Evolutionary conservation across 2,888 invertebrate species (phyloP), one percentile per base, ranked within the genome.

Genomic region (Ctena decussata): DNA sequence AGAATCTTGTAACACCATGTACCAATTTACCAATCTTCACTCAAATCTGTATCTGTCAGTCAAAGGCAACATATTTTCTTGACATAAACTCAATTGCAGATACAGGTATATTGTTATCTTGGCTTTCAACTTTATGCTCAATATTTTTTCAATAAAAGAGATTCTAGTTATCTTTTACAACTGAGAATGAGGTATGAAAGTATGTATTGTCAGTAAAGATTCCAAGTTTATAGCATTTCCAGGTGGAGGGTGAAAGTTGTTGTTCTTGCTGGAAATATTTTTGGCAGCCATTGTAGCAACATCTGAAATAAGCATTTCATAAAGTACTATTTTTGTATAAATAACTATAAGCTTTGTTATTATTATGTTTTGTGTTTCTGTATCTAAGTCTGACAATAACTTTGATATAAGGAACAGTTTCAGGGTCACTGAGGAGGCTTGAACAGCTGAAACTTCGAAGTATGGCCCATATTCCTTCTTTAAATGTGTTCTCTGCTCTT

Each of bases 81-180:
- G 21, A 60, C 21, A 21, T 46, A 46, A 46, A 21, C 21, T 3
- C 21, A 21, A 21, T n/a, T 46, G 21, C 46, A 46, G 46, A 46
- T 46, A 21, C 46, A 46, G 21, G 57, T 57, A 57, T 57, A 57
- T 18, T 65, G 35, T 65, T 65, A 65, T 65, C 65, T 30, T 65
- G 30, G 18, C 18, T 65, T 35, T 65, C 35, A 65, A 65, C 65
- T 65, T 65, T 35, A 65, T 65, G 65, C 65, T 65, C 65, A 65
- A 65, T 65, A 27, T 35, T 65, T 65, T 65, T 65, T 32, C 15
- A 65, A 65, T 65, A 65, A 65, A 65, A 65, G 65, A 65, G 27
- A 65, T 30, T 60, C 18, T 21, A 11, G 24, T 30, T 60, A 60
- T 60, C 60, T 60, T 60, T 60, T 30, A 24, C 60, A 60, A 11